Evolutionary conservation across 1,140 invertebrate species (phyloP).

Genomic region (Pollicipes pollicipes): DNA sequence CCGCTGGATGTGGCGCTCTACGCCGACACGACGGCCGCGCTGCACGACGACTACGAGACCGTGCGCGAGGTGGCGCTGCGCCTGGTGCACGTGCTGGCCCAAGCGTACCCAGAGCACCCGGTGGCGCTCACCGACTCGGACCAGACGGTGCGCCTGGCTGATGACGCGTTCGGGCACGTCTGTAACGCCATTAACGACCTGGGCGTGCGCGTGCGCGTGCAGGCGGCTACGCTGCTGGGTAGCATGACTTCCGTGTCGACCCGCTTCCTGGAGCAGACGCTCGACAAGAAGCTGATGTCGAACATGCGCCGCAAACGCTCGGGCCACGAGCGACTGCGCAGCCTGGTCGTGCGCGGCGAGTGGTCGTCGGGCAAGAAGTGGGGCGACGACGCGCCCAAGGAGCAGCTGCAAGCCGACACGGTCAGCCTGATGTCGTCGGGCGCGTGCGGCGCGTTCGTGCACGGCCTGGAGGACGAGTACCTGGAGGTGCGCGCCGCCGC

Average conservation of each 20-base stretch:
- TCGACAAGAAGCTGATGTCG: constrained; percentile 98
- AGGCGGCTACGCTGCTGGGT: constrained; percentile 63
- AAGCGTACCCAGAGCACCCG: constrained; percentile 72
- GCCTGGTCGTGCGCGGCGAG: constrained; percentile 60
- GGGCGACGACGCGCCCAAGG: constrained; percentile 71
- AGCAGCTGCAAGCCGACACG: constrained; percentile 51
- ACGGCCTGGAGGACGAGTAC: constrained; percentile 96
- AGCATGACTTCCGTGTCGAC: constrained; percentile 69
- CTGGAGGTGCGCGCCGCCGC: constrained; percentile 86
- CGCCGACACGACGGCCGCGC: constrained; percentile 54
- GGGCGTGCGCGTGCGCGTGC: constrained; percentile 53
- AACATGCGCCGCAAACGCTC: constrained; percentile 57
- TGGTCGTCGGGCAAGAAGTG: constrained; percentile 82
- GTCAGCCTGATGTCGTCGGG: constrained; percentile 76
- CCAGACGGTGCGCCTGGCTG: constrained; percentile 51
- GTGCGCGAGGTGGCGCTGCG: constrained; percentile 69
- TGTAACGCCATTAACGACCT: constrained; percentile 41
- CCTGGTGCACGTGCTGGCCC: constrained; percentile 49
- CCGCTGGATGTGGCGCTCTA: constrained; percentile 39
- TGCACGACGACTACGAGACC: constrained; percentile 87
- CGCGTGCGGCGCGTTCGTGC: constrained; percentile 93
- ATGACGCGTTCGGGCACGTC: constrained; percentile 91
- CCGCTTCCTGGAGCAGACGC: constrained; percentile 79
- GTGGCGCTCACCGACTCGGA: constrained; percentile 18
- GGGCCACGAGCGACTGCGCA: constrained; percentile 65